phyloP scores from a whole-genome alignment of 2,113 vertebrate species.

The Pteropus alecto region DNA sequence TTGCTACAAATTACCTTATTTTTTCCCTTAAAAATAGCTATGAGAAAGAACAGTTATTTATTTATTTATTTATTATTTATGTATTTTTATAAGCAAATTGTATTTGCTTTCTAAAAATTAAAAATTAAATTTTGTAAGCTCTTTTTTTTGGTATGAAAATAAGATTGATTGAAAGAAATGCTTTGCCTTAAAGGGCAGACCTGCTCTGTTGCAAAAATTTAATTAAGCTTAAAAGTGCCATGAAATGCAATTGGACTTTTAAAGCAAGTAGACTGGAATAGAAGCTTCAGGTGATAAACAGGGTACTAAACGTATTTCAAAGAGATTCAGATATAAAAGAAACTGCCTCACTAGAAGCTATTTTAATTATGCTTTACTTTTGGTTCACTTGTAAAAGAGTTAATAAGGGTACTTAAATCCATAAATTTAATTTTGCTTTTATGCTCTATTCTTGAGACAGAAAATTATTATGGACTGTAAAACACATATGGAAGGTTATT shows the following conservation, averaged over 20 bases:
- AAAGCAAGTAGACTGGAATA: slow-evolving; percentile 40
- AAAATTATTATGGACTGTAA: slow-evolving; percentile 25
- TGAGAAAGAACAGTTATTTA: background rate
- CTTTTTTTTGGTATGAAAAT: slow-evolving; percentile 21
- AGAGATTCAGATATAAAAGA: slow-evolving; percentile 19
- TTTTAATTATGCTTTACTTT: slow-evolving; percentile 51
- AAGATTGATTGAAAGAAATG: slow-evolving; percentile 1
- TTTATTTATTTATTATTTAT: too few relatives aligned
- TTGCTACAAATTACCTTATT: background rate
- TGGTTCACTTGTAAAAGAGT: slow-evolving; percentile 13
- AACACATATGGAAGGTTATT: background rate
- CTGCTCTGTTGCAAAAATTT: slow-evolving; percentile 28
- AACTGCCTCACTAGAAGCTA: background rate
- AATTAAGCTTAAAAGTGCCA: slow-evolving; percentile 59
- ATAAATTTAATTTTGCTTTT: slow-evolving; percentile 52
- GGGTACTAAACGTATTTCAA: slow-evolving; percentile 37
- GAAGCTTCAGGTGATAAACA: slow-evolving; percentile 47
- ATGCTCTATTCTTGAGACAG: background rate
- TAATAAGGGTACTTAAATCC: slow-evolving; percentile 30
- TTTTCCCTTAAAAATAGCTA: slow-evolving; percentile 6
- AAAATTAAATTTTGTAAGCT: background rate
- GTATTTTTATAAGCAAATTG: background rate
- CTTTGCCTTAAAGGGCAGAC: background rate
- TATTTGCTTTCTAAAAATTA: slow-evolving; percentile 37
- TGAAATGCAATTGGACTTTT: slow-evolving; percentile 36